Conservation (phyloP, 2,113 vertebrate species). For the Manacus vitellinus region DNA sequence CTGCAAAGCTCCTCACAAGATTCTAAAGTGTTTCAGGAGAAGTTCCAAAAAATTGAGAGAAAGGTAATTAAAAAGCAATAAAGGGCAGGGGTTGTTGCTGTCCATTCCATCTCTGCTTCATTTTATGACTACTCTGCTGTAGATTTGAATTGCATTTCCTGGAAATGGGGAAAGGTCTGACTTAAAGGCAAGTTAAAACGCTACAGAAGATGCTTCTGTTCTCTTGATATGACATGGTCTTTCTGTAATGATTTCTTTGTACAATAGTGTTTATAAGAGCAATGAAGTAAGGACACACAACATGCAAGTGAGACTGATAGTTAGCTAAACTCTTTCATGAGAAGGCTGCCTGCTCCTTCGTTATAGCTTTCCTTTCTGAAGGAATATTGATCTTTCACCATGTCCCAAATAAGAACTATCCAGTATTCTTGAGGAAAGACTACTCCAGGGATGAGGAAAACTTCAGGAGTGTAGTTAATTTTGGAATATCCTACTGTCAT, state of each 20-base stretch:
- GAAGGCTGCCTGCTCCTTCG: not conserved
- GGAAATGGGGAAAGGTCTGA: not conserved
- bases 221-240: not conserved
- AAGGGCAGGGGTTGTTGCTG: not conserved
- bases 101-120: not conserved
- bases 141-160: not conserved
- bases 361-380: not conserved
- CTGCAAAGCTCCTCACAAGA: not conserved
- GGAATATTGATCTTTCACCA: not conserved
- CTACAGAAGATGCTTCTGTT: not conserved
- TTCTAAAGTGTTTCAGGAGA: not conserved
- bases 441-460: not conserved
- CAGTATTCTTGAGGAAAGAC: not conserved
- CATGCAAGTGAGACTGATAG: not conserved
- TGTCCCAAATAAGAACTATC: not conserved
- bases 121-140: not conserved
- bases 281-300: not conserved
- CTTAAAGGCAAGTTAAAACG: not conserved
- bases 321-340: not conserved
- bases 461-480: not conserved
- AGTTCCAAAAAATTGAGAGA: not conserved
- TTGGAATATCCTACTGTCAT: not conserved
- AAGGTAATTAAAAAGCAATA: constrained; percentile 37
- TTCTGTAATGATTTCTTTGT: not conserved
- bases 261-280: not conserved